Evolutionary conservation across 2,888 invertebrate genomes (phyloP), one percentile per base, ranked within the genome.

Genomic region (Catocala fraxini): DNA sequence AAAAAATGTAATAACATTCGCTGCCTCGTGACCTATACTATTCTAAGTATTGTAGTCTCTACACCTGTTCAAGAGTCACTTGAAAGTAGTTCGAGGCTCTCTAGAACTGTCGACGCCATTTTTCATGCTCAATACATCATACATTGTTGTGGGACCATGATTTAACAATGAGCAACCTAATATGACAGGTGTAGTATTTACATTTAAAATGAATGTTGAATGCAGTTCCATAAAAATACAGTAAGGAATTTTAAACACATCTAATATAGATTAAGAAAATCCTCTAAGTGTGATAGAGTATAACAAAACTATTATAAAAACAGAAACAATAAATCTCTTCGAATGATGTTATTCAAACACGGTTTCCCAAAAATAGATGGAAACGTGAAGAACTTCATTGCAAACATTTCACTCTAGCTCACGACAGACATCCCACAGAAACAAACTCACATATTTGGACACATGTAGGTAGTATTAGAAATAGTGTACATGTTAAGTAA

Each of bases 401-500:
- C 42, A 52, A 62, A 61, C 47, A 51, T 57, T 74, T 63, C 63
- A 60, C 62, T 63, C 56, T 48, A 56, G 49, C 11, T 53, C 6
- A 52, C 33, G 15, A 59, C 51, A n/a, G 54, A 62, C 64, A 53
- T 52, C 59, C 63, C 65, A 77, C 67, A 71, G 63, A 64, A 57
- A 39, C 54, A 64, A 46, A 54, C 60, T 45, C 39, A 68, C 63
- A 68, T 65, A 71, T 75, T 65, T 71, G 70, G 59, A 55, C 51
- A 43, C 56, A 70, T 65, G 71, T 74, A 79, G 73, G 77, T 64
- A 63, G 68, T 51, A 65, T 64, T 62, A 68, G 68, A 68, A 70
- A 75, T 70, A 71, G 70, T 71, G 66, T 72, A 70, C 73, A 74
- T 33, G 53, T 53, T 48, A 69, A 76, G 80, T 77, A 75, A 78